Percentiles rank a stretch among this genome's conserved stretches.
These are phyloP conservation scores for Micromys minutus DNA, from an alignment of 2,113 vertebrate genomes.

Conservation along the genomic window DNA sequence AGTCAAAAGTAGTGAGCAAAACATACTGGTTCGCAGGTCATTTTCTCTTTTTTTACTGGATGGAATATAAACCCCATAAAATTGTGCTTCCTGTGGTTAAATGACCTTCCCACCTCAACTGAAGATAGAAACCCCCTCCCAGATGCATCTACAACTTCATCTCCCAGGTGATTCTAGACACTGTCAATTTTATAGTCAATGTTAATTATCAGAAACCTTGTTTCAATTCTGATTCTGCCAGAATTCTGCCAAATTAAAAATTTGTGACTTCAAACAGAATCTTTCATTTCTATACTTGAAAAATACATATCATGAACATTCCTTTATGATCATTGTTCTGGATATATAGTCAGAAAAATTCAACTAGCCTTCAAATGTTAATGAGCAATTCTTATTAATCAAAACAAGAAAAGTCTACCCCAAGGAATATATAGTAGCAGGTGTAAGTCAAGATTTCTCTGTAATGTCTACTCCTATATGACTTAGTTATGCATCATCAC, in stretches of 20 bases:
- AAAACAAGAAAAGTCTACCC: not conserved
- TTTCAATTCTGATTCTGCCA: constrained; percentile 23
- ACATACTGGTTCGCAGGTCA: not conserved
- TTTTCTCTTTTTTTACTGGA: not conserved
- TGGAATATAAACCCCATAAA: not conserved
- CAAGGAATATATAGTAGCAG: not conserved
- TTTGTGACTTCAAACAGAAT: not conserved
- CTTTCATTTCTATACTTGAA: not conserved
- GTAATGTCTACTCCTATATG: not conserved
- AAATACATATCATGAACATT: not conserved
- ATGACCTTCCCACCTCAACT: not conserved
- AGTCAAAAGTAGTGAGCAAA: not conserved
- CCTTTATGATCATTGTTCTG: not conserved
- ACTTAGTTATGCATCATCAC: not conserved
- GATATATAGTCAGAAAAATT: constrained; percentile 26
- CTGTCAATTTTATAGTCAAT: too few species aligned
- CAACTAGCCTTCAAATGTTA: not conserved
- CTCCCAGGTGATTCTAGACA: not conserved
- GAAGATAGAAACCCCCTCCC: not conserved
- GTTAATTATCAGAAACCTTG: not conserved
- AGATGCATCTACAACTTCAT: not conserved
- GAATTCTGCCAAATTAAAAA: too few species aligned
- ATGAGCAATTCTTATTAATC: not conserved
- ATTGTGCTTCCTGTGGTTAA: not conserved
- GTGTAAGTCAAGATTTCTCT: constrained; percentile 3